Conservation (phyloP, 2,888 invertebrate genomes). For the Electrophaes corylata region DNA sequence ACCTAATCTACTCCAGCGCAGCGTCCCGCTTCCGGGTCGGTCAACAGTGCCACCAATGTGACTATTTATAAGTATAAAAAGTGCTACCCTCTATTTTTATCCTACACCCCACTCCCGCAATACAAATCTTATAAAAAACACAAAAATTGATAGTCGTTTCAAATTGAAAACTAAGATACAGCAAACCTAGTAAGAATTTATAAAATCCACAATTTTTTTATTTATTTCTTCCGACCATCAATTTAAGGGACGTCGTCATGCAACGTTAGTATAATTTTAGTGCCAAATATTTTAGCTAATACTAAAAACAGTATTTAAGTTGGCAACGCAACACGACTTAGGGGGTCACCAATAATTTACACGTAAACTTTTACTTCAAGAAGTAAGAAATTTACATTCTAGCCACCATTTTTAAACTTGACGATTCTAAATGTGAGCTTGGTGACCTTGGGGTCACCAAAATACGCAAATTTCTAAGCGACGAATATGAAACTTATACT, state of each 20-base stretch:
- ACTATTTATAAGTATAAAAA: slow-evolving; percentile 57
- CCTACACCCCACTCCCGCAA: slow-evolving; percentile 46
- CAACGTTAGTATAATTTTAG: slow-evolving; percentile 10
- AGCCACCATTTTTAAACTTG: not conserved
- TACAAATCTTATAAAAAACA: slow-evolving; percentile 59
- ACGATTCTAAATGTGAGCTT: too few species aligned
- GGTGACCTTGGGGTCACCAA: too few species aligned
- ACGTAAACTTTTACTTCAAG: not conserved
- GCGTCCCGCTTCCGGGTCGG: slow-evolving; percentile 10
- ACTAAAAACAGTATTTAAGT: not conserved
- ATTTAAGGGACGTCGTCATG: slow-evolving; percentile 16
- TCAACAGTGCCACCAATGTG: slow-evolving; percentile 43
- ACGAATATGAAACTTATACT: too few species aligned
- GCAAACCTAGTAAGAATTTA: not conserved
- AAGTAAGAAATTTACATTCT: too few species aligned
- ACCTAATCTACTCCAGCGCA: slow-evolving; percentile 12
- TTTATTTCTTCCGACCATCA: slow-evolving; percentile 23
- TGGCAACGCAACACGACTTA: slow-evolving; percentile 21
- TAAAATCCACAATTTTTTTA: not conserved
- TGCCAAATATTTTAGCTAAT: slow-evolving; percentile 13
- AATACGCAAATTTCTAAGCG: too few species aligned
- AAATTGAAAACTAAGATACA: slow-evolving; percentile 1
- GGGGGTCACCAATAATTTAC: slow-evolving; percentile 13
- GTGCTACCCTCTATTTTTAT: slow-evolving; percentile 50
- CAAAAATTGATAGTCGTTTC: slow-evolving; percentile 30